A percentile compares a stretch with the other conserved stretches of the same genome.
Evolutionary conservation across 2,888 invertebrate genomes (phyloP).

Genomic region (Cryptops parisi): DNA sequence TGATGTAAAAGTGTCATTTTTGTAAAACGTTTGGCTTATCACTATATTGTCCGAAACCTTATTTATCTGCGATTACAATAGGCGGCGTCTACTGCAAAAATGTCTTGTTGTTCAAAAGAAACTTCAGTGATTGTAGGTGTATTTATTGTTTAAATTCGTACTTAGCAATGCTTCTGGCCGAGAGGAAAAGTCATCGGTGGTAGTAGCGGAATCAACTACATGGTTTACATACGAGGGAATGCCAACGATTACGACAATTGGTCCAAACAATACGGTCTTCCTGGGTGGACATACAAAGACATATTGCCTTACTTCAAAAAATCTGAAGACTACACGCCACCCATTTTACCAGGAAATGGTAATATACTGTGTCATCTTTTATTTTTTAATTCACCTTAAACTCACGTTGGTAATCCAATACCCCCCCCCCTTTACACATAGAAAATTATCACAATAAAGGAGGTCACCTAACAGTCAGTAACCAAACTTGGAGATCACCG

Average conservation of each 20-base stretch:
- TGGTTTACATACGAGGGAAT: constrained; percentile 36
- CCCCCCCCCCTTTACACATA: too few species aligned
- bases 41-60: too few species aligned
- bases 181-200: constrained; percentile 35
- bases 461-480: constrained; percentile 66
- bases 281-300: constrained; percentile 35
- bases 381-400: background rate
- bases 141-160: background rate
- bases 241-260: constrained; percentile 34
- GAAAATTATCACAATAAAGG: constrained; percentile 29
- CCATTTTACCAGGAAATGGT: constrained; percentile 9
- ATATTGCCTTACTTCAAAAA: constrained; percentile 35
- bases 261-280: constrained; percentile 32
- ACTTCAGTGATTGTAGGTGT: too few species aligned
- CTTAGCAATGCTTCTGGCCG: constrained; percentile 13
- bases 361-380: background rate
- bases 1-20: too few species aligned
- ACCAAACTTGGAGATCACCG: constrained; percentile 75
- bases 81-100: too few species aligned
- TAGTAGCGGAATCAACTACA: constrained; percentile 35
- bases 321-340: constrained; percentile 27
- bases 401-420: too few species aligned
- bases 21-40: too few species aligned
- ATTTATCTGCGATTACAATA: too few species aligned
- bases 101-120: too few species aligned